Conservation (phyloP, 2,797 vertebrate genomes). For the Coranthus polyacanthus region DNA sequence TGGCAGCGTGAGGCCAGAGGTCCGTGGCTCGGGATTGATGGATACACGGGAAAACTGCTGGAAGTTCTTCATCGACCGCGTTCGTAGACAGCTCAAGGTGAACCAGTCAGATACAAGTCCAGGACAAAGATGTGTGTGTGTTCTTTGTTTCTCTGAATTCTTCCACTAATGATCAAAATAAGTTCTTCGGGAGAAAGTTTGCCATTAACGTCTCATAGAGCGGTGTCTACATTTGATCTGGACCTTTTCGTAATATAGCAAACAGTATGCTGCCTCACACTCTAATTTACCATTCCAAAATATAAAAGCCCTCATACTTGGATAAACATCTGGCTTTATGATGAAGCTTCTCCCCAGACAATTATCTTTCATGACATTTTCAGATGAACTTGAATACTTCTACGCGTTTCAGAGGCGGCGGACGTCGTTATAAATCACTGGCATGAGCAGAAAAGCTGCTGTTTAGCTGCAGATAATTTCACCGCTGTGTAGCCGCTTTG, state of each 20-base stretch:
- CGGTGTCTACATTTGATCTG: slow-evolving; percentile 41
- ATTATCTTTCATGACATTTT: slow-evolving; percentile 53
- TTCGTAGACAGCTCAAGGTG: slow-evolving; percentile 94
- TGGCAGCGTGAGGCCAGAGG: slow-evolving; percentile 88
- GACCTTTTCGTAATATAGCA: slow-evolving; percentile 44
- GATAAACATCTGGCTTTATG: slow-evolving; percentile 63
- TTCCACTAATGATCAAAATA: slow-evolving; percentile 39
- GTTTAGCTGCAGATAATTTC: slow-evolving; percentile 65
- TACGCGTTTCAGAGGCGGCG: slow-evolving; percentile 7
- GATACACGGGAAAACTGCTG: slow-evolving; percentile 94
- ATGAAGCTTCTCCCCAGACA: slow-evolving; percentile 54
- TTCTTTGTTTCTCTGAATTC: slow-evolving; percentile 34
- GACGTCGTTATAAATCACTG: slow-evolving; percentile 58
- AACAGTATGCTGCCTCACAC: slow-evolving; percentile 35
- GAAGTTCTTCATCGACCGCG: slow-evolving; percentile 94
- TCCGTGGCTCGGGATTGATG: slow-evolving; percentile 87
- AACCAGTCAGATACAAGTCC: slow-evolving; percentile 26
- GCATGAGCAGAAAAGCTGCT: slow-evolving; percentile 42
- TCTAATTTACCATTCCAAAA: slow-evolving; percentile 43
- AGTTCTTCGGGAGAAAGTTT: slow-evolving; percentile 27
- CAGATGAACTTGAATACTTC: slow-evolving; percentile 52
- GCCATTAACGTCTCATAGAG: slow-evolving; percentile 42
- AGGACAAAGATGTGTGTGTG: slow-evolving; percentile 17
- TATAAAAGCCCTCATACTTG: slow-evolving; percentile 32
- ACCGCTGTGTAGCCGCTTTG: slow-evolving; percentile 41